A percentile compares a stretch with the other conserved stretches of the same genome.
phyloP scores from a whole-genome alignment of 1,140 invertebrate species.

The Wiebesia pumilae region DNA sequence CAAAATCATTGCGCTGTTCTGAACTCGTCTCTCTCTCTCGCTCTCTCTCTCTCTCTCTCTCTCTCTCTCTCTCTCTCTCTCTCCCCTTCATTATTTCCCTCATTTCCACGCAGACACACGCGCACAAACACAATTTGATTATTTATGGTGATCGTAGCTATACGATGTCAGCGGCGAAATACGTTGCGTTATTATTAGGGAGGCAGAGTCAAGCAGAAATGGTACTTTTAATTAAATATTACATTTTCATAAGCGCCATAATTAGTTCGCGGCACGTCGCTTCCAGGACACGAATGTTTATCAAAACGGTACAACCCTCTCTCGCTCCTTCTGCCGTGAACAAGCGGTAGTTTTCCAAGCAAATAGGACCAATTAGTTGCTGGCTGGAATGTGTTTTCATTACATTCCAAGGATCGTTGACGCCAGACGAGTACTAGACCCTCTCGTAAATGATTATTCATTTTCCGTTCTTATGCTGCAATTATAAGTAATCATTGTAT shows the following conservation, averaged over 20 bases:
- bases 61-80: not conserved
- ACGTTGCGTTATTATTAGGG: constrained; percentile 15
- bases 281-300: constrained; percentile 41
- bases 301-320: constrained; percentile 37
- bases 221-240: constrained; percentile 53
- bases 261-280: constrained; percentile 45
- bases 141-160: constrained; percentile 26
- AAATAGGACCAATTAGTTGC: constrained; percentile 48
- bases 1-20: constrained; percentile 32
- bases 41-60: not conserved
- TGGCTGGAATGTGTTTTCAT: constrained; percentile 44
- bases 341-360: not conserved
- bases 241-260: constrained; percentile 52
- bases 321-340: not conserved
- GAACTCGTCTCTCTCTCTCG: not conserved
- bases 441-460: constrained; percentile 34
- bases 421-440: not conserved
- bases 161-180: not conserved
- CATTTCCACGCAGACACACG: not conserved
- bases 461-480: constrained; percentile 11
- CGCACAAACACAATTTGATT: not conserved
- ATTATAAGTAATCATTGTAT: not conserved
- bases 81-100: not conserved
- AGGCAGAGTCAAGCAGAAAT: not conserved
- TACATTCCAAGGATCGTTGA: constrained; percentile 3